Conservation (phyloP, 2,797 vertebrate species). For the Acanthornis magna region DNA sequence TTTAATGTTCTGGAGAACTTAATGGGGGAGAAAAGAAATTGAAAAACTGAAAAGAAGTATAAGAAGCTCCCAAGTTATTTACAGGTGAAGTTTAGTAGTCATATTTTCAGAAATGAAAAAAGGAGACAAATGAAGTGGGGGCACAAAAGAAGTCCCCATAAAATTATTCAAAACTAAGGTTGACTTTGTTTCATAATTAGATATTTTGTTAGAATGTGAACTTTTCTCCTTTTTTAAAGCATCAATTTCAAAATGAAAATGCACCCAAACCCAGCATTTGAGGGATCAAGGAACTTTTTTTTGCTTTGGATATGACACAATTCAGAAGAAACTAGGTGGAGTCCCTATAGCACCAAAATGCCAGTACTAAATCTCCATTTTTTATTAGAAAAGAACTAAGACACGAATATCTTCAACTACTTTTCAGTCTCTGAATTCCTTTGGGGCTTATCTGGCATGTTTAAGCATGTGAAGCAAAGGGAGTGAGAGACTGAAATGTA, state of each 20-base stretch:
- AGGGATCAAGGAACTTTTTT: background rate
- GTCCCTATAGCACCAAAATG: background rate
- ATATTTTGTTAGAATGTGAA: background rate
- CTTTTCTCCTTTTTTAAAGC: background rate
- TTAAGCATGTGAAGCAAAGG: background rate
- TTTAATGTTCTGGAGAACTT: conserved; percentile 52
- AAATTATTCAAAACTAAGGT: background rate
- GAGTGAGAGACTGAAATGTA: background rate
- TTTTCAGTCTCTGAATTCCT: background rate
- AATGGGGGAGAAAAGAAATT: conserved; percentile 2
- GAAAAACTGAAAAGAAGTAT: background rate
- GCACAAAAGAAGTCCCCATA: background rate
- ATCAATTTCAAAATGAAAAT: background rate
- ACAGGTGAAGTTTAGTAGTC: background rate
- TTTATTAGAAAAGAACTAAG: background rate
- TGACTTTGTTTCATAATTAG: background rate
- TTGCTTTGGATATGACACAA: background rate
- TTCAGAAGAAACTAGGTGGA: background rate
- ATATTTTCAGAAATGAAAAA: background rate
- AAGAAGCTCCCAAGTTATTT: background rate
- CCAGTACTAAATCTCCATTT: background rate
- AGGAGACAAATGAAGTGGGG: background rate
- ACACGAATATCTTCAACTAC: background rate
- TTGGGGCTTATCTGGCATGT: background rate
- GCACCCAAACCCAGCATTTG: background rate